These are phyloP conservation scores for Rhinatrema bivittatum DNA, from an alignment of 2,797 vertebrate genomes.

Conservation along the genomic window DNA sequence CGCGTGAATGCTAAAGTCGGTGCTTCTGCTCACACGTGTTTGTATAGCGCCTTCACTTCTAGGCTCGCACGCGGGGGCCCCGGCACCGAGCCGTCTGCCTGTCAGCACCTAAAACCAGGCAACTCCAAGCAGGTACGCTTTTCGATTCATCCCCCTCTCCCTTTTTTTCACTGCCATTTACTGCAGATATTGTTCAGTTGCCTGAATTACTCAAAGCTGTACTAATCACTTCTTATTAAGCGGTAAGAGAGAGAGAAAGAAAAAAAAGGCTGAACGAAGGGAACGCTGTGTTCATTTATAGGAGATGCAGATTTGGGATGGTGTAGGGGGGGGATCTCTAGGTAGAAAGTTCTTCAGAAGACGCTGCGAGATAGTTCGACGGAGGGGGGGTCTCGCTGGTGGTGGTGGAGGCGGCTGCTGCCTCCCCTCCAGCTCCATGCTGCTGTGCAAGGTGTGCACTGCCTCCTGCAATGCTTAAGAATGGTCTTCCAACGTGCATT, in stretches of 20 bases:
- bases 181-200: constrained; percentile 12
- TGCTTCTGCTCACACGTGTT: constrained; percentile 51
- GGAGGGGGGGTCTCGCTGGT: no score
- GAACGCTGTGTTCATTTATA: no score
- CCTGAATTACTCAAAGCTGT: constrained; percentile 1
- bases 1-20: constrained; percentile 43
- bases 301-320: no score
- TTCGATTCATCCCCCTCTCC: background rate
- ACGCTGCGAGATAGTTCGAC: no score
- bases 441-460: no score
- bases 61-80: constrained; percentile 18
- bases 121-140: constrained; percentile 1
- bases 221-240: constrained; percentile 6
- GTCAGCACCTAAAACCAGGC: constrained; percentile 24
- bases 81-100: constrained; percentile 4
- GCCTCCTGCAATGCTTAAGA: no score
- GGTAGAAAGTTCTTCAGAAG: no score
- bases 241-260: constrained; percentile 2
- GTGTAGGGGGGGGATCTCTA: no score
- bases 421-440: no score
- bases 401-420: no score
- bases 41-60: constrained; percentile 35
- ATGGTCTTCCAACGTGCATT: no score
- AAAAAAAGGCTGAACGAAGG: no score
- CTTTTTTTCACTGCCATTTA: background rate